Percentiles rank a stretch among this genome's conserved stretches.
Evolutionary conservation across 2,113 vertebrate species (phyloP).

Genomic region (Pipra filicauda): DNA sequence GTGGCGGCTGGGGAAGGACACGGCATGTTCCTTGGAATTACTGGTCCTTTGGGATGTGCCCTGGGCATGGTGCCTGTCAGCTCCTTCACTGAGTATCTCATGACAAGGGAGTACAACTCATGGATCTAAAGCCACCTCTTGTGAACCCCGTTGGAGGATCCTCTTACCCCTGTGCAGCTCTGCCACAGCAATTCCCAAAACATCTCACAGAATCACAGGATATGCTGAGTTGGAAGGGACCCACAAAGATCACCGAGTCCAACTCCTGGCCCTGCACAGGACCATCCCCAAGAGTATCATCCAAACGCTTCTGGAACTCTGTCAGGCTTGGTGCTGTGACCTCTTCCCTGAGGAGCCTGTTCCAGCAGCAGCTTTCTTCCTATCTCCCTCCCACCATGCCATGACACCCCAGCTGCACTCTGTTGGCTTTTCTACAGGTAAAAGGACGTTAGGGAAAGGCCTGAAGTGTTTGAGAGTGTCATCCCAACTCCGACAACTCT

Average conservation of each 20-base stretch:
- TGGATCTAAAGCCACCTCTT: fast-evolving
- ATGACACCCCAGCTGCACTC: not conserved
- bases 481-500: not conserved
- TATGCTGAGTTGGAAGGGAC: not conserved
- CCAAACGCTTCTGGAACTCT: not conserved
- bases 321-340: not conserved
- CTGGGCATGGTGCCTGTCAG: fast-evolving
- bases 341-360: not conserved
- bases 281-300: not conserved
- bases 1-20: not conserved
- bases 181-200: not conserved
- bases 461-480: not conserved
- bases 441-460: not conserved
- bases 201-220: not conserved
- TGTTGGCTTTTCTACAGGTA: not conserved
- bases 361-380: not conserved
- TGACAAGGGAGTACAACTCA: not conserved
- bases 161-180: not conserved
- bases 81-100: fast-evolving
- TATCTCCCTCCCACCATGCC: not conserved
- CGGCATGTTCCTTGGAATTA: fast-evolving
- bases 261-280: not conserved
- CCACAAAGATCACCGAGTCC: not conserved
- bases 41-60: fast-evolving
- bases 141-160: fast-evolving